These are phyloP conservation scores for Pyrocephalus nanus DNA, from an alignment of 2,797 vertebrate species.

Conservation along the genomic window DNA sequence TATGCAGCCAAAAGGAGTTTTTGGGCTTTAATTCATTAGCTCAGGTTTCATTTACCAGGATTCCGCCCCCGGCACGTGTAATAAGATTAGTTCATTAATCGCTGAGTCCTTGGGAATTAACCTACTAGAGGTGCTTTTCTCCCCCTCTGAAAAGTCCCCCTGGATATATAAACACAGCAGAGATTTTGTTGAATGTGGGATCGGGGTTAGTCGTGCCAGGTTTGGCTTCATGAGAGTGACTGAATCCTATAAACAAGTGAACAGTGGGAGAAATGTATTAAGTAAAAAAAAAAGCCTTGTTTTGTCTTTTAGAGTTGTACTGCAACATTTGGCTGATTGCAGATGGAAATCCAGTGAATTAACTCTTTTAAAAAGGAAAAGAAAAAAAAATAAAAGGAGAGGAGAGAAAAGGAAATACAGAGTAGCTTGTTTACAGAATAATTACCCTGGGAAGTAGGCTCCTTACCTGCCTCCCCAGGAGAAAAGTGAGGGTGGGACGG, in stretches of 20 bases:
- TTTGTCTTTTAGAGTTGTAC: conserved; percentile 37
- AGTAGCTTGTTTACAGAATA: not conserved
- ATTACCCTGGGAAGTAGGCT: not conserved
- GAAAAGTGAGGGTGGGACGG: not conserved
- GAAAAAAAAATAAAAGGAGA: not conserved
- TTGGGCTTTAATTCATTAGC: conserved; percentile 63
- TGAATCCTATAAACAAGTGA: conserved; percentile 52
- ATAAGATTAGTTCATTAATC: conserved; percentile 60
- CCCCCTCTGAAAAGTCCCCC: conserved; percentile 7
- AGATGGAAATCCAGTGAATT: not conserved
- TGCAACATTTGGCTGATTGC: not conserved
- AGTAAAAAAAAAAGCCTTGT: not conserved
- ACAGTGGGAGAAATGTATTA: conserved; percentile 40
- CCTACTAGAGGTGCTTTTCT: conserved; percentile 51
- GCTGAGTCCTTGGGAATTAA: conserved; percentile 50
- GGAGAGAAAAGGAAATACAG: not conserved
- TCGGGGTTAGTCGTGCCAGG: conserved; percentile 19
- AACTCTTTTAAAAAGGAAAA: not conserved
- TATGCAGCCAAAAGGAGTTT: conserved; percentile 36
- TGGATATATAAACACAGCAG: conserved; percentile 55
- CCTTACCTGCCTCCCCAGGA: not conserved
- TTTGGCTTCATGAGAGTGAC: conserved; percentile 45
- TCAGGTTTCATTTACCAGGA: conserved; percentile 59
- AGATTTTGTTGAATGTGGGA: conserved; percentile 38
- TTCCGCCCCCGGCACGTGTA: conserved; percentile 48